Evolutionary conservation across 2,113 vertebrate genomes (phyloP).

Genomic region (Vimba vimba): DNA sequence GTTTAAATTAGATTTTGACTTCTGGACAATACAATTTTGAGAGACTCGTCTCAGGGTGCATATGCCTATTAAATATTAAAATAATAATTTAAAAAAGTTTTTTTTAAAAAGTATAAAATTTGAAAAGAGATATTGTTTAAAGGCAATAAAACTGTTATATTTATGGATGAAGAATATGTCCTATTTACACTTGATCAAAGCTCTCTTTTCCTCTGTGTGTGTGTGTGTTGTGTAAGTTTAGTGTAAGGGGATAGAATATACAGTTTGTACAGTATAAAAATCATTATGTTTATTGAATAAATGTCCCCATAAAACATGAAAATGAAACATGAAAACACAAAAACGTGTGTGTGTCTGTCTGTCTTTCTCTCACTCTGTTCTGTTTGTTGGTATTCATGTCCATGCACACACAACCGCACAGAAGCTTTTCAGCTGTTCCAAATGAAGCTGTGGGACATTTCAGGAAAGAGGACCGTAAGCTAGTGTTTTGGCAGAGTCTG

Average conservation of each 20-base stretch:
- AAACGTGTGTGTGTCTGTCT: background rate
- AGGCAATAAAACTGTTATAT: background rate
- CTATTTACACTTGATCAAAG: background rate
- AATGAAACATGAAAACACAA: too few species aligned
- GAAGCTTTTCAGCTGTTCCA: constrained; percentile 31
- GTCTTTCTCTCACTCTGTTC: background rate
- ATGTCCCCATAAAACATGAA: too few species aligned
- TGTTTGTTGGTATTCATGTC: constrained; percentile 26
- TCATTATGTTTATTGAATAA: background rate
- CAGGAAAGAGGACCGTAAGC: background rate
- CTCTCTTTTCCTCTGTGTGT: background rate
- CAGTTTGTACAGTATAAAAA: too few species aligned
- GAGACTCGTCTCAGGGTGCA: background rate
- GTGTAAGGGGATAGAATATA: too few species aligned
- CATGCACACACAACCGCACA: constrained; percentile 7
- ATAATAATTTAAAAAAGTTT: background rate
- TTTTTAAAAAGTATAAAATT: background rate
- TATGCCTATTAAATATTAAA: background rate
- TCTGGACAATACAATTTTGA: background rate
- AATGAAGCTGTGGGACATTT: constrained; percentile 15
- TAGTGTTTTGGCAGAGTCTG: constrained; percentile 13
- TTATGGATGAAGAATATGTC: background rate
- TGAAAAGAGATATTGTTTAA: background rate
- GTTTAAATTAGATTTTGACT: background rate
- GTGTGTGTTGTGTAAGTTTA: background rate